Conservation (phyloP, 2,113 vertebrate species). For the Jacana jacana region DNA sequence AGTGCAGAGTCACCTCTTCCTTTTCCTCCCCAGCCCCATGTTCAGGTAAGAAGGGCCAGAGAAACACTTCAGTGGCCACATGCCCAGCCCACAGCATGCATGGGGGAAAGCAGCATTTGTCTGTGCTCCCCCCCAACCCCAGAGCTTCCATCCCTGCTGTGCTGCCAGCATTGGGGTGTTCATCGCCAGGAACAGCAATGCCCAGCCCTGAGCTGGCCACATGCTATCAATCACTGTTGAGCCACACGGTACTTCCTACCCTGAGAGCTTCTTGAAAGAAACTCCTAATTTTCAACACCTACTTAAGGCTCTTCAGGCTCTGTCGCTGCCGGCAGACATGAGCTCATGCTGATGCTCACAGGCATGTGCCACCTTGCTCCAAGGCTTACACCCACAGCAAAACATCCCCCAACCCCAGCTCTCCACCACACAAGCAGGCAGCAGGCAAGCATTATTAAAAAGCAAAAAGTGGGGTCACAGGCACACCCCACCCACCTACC, state of each 20-base stretch:
- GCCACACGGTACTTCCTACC: not conserved
- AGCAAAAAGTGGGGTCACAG: not conserved
- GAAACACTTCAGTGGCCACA: not conserved
- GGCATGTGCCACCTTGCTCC: not conserved
- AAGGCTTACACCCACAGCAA: constrained; percentile 30
- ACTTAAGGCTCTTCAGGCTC: constrained; percentile 65
- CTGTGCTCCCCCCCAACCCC: not conserved
- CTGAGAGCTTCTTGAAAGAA: constrained; percentile 51
- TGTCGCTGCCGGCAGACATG: constrained; percentile 52
- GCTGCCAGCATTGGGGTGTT: accelerated
- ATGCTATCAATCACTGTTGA: not conserved
- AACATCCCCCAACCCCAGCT: not conserved
- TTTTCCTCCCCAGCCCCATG: accelerated
- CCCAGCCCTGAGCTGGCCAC: accelerated
- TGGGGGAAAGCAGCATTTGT: not conserved
- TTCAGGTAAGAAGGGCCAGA: accelerated
- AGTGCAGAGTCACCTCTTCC: not conserved
- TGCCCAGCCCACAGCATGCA: accelerated
- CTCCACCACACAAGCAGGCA: accelerated
- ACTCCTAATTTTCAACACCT: constrained; percentile 71
- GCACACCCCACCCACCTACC: accelerated
- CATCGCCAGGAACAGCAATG: accelerated
- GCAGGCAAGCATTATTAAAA: not conserved
- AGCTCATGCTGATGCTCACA: constrained; percentile 60
- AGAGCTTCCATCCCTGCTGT: accelerated